Percentiles rank a stretch among this genome's conserved stretches.
Conservation (phyloP, 2,888 invertebrate species). For the Plagodis dolabraria region DNA sequence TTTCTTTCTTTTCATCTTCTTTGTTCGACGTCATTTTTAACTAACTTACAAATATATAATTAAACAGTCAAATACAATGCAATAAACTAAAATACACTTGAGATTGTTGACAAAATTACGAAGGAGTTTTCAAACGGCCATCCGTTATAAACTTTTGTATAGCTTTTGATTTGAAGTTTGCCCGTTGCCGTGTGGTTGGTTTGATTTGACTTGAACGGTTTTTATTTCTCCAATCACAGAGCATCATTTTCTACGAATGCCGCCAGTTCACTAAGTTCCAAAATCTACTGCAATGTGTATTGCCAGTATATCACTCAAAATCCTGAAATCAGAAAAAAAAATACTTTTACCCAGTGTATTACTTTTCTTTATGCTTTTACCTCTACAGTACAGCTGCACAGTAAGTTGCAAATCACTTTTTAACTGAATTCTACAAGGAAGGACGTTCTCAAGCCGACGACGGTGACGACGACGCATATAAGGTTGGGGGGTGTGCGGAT, state of each 20-base stretch:
- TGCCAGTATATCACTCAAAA: neutral
- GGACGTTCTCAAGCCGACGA: too few species aligned
- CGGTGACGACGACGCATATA: too few species aligned
- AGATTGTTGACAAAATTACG: conserved; percentile 77
- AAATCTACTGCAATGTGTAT: neutral
- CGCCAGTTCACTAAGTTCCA: conserved; percentile 7
- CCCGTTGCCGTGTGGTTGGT: neutral
- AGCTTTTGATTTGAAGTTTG: too few species aligned
- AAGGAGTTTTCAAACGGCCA: conserved; percentile 76
- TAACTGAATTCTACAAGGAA: too few species aligned
- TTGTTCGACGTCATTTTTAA: conserved; percentile 81
- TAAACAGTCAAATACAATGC: conserved; percentile 69
- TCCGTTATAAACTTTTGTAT: conserved; percentile 62
- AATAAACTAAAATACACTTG: conserved; percentile 56
- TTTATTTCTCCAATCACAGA: conserved; percentile 58
- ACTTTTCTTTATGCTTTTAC: too few species aligned
- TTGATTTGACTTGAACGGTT: conserved; percentile 65
- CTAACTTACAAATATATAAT: conserved; percentile 74
- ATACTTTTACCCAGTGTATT: too few species aligned
- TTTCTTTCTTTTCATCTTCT: conserved; percentile 87
- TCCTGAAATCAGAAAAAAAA: too few species aligned
- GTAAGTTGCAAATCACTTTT: too few species aligned
- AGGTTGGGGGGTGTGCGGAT: too few species aligned
- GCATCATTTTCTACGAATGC: conserved; percentile 46
- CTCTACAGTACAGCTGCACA: too few species aligned